A percentile compares a stretch with the other conserved stretches of the same genome.
Evolutionary conservation across 2,113 vertebrate genomes (phyloP).

Genomic region (Barbus barbus): DNA sequence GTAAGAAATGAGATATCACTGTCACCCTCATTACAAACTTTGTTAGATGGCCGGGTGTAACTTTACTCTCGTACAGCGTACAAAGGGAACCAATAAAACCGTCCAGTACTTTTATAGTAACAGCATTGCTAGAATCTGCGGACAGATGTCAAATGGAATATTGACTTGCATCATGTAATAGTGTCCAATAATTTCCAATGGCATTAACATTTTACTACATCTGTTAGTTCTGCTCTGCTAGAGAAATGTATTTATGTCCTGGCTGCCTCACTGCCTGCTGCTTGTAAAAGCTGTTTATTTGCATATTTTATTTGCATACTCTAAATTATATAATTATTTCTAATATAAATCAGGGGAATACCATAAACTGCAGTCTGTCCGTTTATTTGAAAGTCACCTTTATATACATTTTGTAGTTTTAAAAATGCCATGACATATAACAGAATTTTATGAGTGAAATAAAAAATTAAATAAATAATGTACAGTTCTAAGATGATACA

Average conservation of each 20-base stretch:
- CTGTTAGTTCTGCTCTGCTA: slow-evolving; percentile 63
- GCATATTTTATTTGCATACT: slow-evolving; percentile 49
- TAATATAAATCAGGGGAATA: slow-evolving; percentile 31
- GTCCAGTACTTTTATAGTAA: not conserved
- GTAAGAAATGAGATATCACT: not conserved
- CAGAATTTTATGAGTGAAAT: slow-evolving; percentile 14
- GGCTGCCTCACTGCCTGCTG: slow-evolving; percentile 54
- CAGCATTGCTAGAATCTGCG: not conserved
- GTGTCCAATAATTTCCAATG: not conserved
- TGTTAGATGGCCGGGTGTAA: not conserved
- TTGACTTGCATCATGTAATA: slow-evolving; percentile 1
- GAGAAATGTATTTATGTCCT: slow-evolving; percentile 63
- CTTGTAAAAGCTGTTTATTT: slow-evolving; percentile 70
- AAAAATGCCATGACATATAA: slow-evolving; percentile 1
- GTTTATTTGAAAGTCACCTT: slow-evolving; percentile 28
- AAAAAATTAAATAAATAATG: not conserved
- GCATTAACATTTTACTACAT: not conserved
- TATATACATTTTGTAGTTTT: not conserved
- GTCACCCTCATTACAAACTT: not conserved
- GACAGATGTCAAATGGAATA: slow-evolving; percentile 7
- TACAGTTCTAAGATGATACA: not conserved
- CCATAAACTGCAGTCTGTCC: not conserved
- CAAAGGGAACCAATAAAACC: slow-evolving; percentile 6
- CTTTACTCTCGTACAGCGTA: not conserved
- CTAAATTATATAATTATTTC: slow-evolving; percentile 42